Conservation (phyloP, 2,888 invertebrate genomes). For the Cosmopolites sordidus region DNA sequence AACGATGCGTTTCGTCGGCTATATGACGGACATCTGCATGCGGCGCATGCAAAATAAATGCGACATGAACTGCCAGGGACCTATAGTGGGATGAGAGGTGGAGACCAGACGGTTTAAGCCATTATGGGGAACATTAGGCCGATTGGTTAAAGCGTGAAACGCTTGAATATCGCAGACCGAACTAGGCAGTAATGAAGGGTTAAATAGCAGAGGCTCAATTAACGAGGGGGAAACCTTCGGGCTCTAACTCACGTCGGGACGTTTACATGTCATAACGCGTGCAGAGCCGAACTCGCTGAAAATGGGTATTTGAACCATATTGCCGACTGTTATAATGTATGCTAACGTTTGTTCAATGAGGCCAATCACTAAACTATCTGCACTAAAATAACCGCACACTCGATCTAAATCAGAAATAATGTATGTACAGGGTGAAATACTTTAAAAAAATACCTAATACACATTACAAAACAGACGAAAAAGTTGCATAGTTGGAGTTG, state of each 20-base stretch:
- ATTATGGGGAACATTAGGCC: conserved; percentile 40
- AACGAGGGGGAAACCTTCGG: conserved; percentile 6
- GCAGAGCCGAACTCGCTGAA: conserved; percentile 1
- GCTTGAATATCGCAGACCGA: conserved; percentile 10
- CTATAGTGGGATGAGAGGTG: background rate
- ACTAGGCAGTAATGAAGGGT: conserved; percentile 25
- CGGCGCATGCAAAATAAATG: too few relatives aligned
- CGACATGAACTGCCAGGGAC: too few relatives aligned
- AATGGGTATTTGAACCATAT: too few relatives aligned
- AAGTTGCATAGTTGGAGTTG: too few relatives aligned
- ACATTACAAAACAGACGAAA: too few relatives aligned
- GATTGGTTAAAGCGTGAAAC: conserved; percentile 37
- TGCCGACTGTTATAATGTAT: too few relatives aligned
- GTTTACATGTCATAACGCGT: conserved; percentile 18
- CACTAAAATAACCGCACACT: too few relatives aligned
- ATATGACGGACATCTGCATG: conserved; percentile 1
- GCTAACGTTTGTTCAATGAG: too few relatives aligned
- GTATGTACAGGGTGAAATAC: too few relatives aligned
- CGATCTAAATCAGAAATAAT: too few relatives aligned
- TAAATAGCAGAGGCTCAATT: conserved; percentile 24
- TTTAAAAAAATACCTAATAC: too few relatives aligned
- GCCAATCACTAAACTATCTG: too few relatives aligned
- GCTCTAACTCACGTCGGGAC: conserved; percentile 17
- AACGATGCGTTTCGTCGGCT: conserved; percentile 6
- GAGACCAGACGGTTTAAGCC: conserved; percentile 31